Evolutionary conservation across 2,113 vertebrate genomes (phyloP), one percentile per base, ranked within the genome.

Genomic region (Myiagra hebetior): DNA sequence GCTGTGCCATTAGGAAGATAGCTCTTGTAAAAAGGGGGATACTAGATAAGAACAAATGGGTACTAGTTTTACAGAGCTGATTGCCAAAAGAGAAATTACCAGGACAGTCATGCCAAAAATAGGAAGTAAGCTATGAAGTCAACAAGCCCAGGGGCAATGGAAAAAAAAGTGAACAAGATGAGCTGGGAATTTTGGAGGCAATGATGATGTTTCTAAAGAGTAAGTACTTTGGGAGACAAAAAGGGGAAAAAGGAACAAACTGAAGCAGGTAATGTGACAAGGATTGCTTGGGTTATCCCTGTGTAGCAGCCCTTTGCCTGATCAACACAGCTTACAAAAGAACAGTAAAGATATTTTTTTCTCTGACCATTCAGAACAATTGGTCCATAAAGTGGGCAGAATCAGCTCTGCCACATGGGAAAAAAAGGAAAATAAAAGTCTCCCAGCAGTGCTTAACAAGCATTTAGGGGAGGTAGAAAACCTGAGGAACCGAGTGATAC

Each of bases 241-340:
- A 64, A 3, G 3, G 6, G 7, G 9, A 0, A 10, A 64, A 79
- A 52, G 7, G 42, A 79, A 35, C 11, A 26, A 80, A 72, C 3
- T 68, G 19, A 85, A 68, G n/a, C 1, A 47, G 46, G 47, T 60
- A 21, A 30, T 39, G 17, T 60, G 42, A 75, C 11, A 46, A 62
- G 27, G 18, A 35, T 56, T 83, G 22, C 27, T 33, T 44, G 28
- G 16, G 16, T 31, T 39, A 67, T 44, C 31, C 17, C 63, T 76
- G 31, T 53, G 15, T 64, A 91, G 28, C 18, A 73, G 16, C 15
- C 65, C 17, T 83, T 83, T 46, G 24, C 19, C 33, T 69, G 62
- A 75, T 73, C 26, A 55, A 41, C 13, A 83, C 5, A 39, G 35
- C 28, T 69, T 55, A 33, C 49, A 81, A 57, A 41, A 69, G 31